These are phyloP conservation scores for Platichthys flesus DNA, from an alignment of 2,113 vertebrate genomes.

Conservation along the genomic window DNA sequence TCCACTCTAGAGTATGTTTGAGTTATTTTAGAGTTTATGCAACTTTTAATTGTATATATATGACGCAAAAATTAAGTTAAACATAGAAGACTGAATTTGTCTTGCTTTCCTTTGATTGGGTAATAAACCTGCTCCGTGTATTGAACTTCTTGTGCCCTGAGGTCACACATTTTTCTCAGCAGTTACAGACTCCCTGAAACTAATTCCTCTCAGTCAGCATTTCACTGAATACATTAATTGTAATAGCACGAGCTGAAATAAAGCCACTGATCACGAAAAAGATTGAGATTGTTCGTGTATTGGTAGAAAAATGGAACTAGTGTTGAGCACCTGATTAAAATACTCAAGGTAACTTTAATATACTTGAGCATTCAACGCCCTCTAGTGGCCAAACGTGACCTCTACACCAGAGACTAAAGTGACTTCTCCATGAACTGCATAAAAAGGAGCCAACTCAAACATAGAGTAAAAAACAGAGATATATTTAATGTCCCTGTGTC, in stretches of 20 bases:
- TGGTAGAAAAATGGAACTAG: no score
- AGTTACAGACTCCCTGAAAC: background rate
- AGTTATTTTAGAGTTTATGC: no score
- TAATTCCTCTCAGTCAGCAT: background rate
- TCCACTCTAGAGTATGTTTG: no score
- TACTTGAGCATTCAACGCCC: conserved; percentile 37
- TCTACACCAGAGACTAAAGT: background rate
- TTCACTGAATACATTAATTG: background rate
- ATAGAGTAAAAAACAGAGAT: conserved; percentile 2
- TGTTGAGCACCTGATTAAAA: background rate
- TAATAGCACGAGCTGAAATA: no score
- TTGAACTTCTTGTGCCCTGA: conserved; percentile 27
- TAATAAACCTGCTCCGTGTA: background rate
- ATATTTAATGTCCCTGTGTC: background rate
- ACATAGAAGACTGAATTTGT: no score
- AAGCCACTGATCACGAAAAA: no score
- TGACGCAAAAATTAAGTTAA: background rate
- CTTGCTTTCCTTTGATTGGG: background rate
- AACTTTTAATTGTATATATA: background rate
- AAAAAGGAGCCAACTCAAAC: background rate
- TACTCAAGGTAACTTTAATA: background rate
- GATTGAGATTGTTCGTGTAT: no score
- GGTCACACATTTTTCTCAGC: conserved; percentile 22
- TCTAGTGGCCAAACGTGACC: conserved; percentile 43
- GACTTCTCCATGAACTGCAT: background rate